Conservation (phyloP, 2,888 invertebrate species). For the Phoronis australis region DNA sequence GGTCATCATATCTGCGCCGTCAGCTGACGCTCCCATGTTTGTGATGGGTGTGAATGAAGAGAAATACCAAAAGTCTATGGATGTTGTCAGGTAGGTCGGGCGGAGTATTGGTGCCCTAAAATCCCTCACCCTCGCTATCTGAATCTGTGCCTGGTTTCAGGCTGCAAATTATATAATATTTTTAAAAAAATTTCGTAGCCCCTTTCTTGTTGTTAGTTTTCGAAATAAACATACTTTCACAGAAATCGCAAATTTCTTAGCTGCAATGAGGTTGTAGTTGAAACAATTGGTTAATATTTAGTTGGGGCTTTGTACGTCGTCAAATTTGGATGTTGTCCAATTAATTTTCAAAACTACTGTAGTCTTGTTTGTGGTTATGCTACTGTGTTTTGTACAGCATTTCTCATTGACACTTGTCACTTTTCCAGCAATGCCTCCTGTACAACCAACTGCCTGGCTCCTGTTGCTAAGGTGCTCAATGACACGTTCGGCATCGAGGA, state of each 20-base stretch:
- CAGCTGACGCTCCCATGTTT: constrained; percentile 99
- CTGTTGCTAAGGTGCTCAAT: constrained; percentile 92
- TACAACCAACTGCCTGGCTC: constrained; percentile 98
- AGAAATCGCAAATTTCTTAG: too few species aligned
- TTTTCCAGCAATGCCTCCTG: constrained; percentile 79
- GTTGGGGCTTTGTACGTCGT: too few species aligned
- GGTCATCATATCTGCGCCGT: constrained; percentile 96
- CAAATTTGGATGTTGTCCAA: too few species aligned
- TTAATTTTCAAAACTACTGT: not conserved
- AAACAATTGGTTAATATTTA: too few species aligned
- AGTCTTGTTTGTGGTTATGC: not conserved
- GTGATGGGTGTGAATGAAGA: constrained; percentile 95
- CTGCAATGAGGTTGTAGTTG: too few species aligned
- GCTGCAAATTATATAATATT: too few species aligned
- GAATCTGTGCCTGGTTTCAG: too few species aligned
- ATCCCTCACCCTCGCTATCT: too few species aligned
- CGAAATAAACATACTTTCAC: too few species aligned
- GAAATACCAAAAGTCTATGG: constrained; percentile 73
- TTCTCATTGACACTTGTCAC: constrained; percentile 6
- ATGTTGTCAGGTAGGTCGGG: constrained; percentile 37
- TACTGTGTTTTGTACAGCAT: not conserved
- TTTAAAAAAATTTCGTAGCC: too few species aligned
- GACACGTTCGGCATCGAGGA: constrained; percentile 93
- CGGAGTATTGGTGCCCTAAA: too few species aligned
- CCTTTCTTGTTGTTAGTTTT: too few species aligned